Conservation (phyloP, 2,797 vertebrate species). For the Enteromius fasciolatus region DNA sequence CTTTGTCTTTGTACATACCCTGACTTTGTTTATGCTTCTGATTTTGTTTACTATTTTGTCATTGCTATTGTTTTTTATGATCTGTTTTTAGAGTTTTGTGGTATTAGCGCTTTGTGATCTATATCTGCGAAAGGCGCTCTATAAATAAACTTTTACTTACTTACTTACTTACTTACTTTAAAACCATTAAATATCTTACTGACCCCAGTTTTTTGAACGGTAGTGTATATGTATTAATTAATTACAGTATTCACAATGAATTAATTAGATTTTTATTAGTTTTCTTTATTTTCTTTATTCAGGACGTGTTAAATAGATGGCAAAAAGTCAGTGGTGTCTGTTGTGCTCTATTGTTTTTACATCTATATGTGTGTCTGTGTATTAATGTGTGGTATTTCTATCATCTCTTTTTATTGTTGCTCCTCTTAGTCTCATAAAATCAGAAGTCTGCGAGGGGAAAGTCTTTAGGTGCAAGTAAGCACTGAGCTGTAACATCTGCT, state of each 20-base stretch:
- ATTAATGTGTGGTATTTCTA: not conserved
- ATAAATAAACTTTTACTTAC: too few species aligned
- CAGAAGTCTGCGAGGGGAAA: slow-evolving; percentile 3
- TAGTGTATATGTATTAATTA: too few species aligned
- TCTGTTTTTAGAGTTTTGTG: too few species aligned
- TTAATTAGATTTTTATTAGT: not conserved
- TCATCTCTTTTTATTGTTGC: slow-evolving; percentile 12
- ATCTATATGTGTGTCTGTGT: not conserved
- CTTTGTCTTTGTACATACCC: too few species aligned
- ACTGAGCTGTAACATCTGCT: slow-evolving; percentile 19
- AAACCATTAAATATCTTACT: too few species aligned
- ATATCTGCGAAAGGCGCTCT: too few species aligned
- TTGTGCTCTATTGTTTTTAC: not conserved
- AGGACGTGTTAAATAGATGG: not conserved
- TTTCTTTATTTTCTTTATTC: not conserved
- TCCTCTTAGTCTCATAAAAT: slow-evolving; percentile 5
- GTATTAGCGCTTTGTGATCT: too few species aligned
- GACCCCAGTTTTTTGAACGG: too few species aligned
- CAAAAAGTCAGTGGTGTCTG: not conserved
- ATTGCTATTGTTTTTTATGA: too few species aligned
- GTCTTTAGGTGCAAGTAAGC: slow-evolving; percentile 22
- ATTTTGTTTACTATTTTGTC: too few species aligned
- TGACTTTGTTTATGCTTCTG: too few species aligned
- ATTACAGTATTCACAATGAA: not conserved
- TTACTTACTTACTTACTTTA: too few species aligned